Evolutionary conservation across 23 tunicate genomes (phyloP), one percentile per base, ranked within the genome.

Genomic region (Clavelina lepadiformis): DNA sequence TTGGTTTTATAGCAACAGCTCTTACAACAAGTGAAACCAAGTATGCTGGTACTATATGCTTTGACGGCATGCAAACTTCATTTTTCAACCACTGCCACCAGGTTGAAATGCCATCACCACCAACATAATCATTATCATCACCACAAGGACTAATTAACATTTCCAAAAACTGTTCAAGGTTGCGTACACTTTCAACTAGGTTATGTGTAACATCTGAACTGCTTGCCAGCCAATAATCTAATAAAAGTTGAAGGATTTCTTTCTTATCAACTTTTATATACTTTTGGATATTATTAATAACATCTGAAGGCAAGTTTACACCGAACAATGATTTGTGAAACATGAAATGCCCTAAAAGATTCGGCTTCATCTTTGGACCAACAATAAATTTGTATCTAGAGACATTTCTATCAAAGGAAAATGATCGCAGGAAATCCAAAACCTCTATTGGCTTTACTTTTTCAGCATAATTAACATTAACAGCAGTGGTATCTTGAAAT

Each of bases 41-140:
- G 35, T 82, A 82, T 27, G 81, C 62, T 24, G 91, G 34, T 3
- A 58, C 21, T 13, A 55, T 19, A 28, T 44, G 67, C 28, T 57
- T 56, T n/a, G 81, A 65, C 8, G 91, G 68, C 18, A n/a, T 38
- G 33, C 81, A 75, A 21, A 82, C 68, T 15, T 82, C 91, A 3
- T 46, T 41, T 19, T 68, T 41, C 15, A 82, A 58, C 91, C 91
- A 82, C 49, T 73, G 65, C 71, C 82, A 78, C 81, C 72, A 59
- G 27, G 20, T 5, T 37, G 30, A 59, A n/a, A 13, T 18, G 50
- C 13, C 18, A n/a, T n/a, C n/a, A n/a, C n/a, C n/a, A n/a, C n/a
- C n/a, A n/a, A n/a, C 5, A 18, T 63, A 26, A 45, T 66, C 57
- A 35, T 63, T 51, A 34, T 13, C 21, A 63, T 63, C 68, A 13